phyloP scores from a whole-genome alignment of 2,888 invertebrate species.

The Malachius bipustulatus region DNA sequence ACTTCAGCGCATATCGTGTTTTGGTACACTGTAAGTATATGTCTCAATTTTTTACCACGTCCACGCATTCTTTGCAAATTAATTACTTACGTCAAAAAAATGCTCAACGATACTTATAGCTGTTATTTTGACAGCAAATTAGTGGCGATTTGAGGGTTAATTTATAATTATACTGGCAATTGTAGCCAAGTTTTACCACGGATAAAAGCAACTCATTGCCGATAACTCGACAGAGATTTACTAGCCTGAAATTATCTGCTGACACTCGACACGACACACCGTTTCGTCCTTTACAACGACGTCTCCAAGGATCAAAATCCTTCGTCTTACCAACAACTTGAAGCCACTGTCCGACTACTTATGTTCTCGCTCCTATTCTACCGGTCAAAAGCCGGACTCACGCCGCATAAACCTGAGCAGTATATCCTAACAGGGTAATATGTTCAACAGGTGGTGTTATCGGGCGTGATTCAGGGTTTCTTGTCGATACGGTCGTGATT shows the following conservation, averaged over 20 bases:
- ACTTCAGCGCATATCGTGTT: too few relatives aligned
- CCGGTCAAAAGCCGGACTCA: conserved; percentile 28
- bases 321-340: conserved; percentile 5
- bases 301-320: neutral
- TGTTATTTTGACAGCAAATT: conserved; percentile 36
- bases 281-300: too few relatives aligned
- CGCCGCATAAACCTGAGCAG: conserved; percentile 15
- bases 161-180: conserved; percentile 36
- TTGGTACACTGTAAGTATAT: too few relatives aligned
- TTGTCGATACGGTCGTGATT: conserved; percentile 26
- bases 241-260: conserved; percentile 27
- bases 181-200: conserved; percentile 33
- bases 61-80: too few relatives aligned
- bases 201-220: conserved; percentile 33
- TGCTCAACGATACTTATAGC: too few relatives aligned
- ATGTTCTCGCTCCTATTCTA: conserved; percentile 30
- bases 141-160: conserved; percentile 34
- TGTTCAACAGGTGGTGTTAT: conserved; percentile 8
- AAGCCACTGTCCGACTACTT: conserved; percentile 31
- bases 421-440: too few relatives aligned
- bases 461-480: conserved; percentile 18
- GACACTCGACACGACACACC: conserved; percentile 2
- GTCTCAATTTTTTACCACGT: too few relatives aligned
- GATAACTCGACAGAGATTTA: conserved; percentile 35
- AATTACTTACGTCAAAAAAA: too few relatives aligned